Base-by-base conservation (phyloP, 2,113 vertebrate species). In the Callaeas wilsoni region DNA sequence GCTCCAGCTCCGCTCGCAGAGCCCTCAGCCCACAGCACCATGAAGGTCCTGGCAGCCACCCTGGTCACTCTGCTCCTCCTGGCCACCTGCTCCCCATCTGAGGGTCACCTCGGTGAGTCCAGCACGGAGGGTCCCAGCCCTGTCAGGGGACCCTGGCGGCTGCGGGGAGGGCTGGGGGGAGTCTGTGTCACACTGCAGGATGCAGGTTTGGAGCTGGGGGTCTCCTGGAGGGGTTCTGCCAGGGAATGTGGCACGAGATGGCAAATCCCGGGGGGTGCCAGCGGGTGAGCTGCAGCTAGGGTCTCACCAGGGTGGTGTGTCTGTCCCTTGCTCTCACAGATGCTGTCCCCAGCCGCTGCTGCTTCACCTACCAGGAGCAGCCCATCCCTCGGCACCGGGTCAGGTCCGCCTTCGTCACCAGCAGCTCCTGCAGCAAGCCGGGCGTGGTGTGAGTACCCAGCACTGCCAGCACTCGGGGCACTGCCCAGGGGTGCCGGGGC, bases 101-200 rank as follows among this genome's bases (percentile, higher is more conserved):
- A 44, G 13, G 73, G 78, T n/a, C 81, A 81, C 27, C 52, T 84
- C 0, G 77, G 90, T 95, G 78, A 96, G 94, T 87, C 5, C 1
- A 2, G 19, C 3, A 0, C 12, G 13, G 16, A 14, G 32, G n/a
- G 19, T 5, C 35, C 62, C 37, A 5, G 13, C 9, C 62, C 35
- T 1, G 1, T 1, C 65, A 14, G 19, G 1, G 23, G 33, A 44
- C 2, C 10, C 27, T 9, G 1, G 2, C n/a, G 52, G 32, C 74
- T 5, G 5, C 32, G 23, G 59, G 64, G 32, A 60, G 29, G n/a
- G 12, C 4, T 19, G 35, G 46, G 44, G 41, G 17, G 15, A 12
- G 6, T 35, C n/a, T 18, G 42, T 10, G 44, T 12, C 53, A 7
- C 18, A 2, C 16, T 7, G 55, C 2, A 32, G 35, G 44, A 4